Conservation (phyloP, 2,888 invertebrate species). For the Scrobipalpa atriplicella region DNA sequence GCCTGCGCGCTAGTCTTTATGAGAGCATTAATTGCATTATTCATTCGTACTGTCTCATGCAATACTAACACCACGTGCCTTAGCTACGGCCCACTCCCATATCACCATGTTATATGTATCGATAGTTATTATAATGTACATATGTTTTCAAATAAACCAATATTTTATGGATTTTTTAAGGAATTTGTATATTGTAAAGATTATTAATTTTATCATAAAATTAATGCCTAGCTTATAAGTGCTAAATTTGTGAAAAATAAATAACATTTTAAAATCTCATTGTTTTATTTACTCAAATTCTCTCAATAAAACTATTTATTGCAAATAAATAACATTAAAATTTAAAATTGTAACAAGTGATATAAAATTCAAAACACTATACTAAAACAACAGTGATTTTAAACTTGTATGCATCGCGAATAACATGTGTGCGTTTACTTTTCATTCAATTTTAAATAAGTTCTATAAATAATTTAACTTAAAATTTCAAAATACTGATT, state of each 20-base stretch:
- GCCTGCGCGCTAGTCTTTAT: background rate
- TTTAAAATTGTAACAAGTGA: conserved; percentile 31
- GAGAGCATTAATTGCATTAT: background rate
- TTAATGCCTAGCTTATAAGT: conserved; percentile 80
- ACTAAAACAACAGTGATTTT: conserved; percentile 26
- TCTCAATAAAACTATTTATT: conserved; percentile 33
- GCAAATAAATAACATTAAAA: conserved; percentile 28
- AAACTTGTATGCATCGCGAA: conserved; percentile 25
- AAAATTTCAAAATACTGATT: conserved; percentile 29
- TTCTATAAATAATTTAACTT: conserved; percentile 20
- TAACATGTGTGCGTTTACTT: conserved; percentile 19
- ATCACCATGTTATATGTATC: conserved; percentile 77
- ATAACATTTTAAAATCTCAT: conserved; percentile 72
- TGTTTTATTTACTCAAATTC: conserved; percentile 62
- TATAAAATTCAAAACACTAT: conserved; percentile 29
- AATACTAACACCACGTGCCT: conserved; percentile 75
- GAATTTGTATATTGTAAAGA: conserved; percentile 83
- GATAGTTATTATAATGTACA: conserved; percentile 78
- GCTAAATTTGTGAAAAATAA: conserved; percentile 82
- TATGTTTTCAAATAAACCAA: conserved; percentile 80
- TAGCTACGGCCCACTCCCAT: conserved; percentile 77
- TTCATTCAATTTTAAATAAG: background rate
- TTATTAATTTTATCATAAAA: conserved; percentile 81
- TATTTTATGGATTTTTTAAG: conserved; percentile 82
- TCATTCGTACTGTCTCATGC: conserved; percentile 45